These are phyloP conservation scores for Cyaniris semiargus DNA, from an alignment of 2,888 invertebrate species.

Conservation along the genomic window DNA sequence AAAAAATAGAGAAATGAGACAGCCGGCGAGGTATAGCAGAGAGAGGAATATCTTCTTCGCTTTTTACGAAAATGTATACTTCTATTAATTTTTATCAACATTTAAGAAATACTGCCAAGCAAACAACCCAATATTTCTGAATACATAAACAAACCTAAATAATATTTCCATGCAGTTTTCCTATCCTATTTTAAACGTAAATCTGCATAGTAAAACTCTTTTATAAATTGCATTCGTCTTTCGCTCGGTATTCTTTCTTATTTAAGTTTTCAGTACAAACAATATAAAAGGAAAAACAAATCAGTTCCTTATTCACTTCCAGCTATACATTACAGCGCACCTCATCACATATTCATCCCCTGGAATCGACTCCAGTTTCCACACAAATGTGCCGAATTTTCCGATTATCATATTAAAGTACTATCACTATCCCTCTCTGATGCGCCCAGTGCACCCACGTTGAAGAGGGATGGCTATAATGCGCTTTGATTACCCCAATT, in stretches of 20 bases:
- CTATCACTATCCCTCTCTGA: slow-evolving; percentile 48
- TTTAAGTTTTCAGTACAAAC: slow-evolving; percentile 6
- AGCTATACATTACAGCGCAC: slow-evolving; percentile 53
- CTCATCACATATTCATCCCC: slow-evolving; percentile 67
- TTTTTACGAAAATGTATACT: no score
- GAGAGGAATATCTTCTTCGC: neutral
- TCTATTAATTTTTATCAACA: no score
- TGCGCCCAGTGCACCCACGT: slow-evolving; percentile 26
- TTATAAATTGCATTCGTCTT: neutral
- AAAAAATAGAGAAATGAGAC: neutral
- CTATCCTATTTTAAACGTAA: neutral
- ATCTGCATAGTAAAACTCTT: neutral
- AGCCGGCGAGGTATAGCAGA: neutral
- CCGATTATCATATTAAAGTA: slow-evolving; percentile 74
- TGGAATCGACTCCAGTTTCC: slow-evolving; percentile 53
- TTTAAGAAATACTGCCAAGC: neutral
- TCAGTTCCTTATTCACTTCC: slow-evolving; percentile 48
- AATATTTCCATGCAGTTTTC: neutral
- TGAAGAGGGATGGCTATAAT: slow-evolving; percentile 38
- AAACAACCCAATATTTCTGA: neutral
- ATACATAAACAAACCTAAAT: neutral
- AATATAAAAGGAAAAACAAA: slow-evolving; percentile 35
- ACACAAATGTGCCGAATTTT: slow-evolving; percentile 64
- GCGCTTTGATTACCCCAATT: slow-evolving; percentile 43
- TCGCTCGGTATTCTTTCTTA: neutral